These are phyloP conservation scores for Crambe crambe DNA, from an alignment of 37 sponge, comb jelly and placozoan genomes.

Conservation along the genomic window DNA sequence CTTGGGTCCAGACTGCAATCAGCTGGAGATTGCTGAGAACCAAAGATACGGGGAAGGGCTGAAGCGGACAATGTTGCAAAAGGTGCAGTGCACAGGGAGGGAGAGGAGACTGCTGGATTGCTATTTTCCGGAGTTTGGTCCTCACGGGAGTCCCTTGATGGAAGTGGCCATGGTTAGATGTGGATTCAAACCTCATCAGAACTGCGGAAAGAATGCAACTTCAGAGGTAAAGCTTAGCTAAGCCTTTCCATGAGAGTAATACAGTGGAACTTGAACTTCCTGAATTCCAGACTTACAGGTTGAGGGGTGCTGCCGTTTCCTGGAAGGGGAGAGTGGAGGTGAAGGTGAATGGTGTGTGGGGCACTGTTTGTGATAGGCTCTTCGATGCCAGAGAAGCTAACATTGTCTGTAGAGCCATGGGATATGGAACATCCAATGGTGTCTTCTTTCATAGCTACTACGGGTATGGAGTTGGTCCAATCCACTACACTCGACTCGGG, in stretches of 20 bases:
- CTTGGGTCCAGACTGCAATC: background rate
- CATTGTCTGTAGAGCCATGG: constrained; percentile 67
- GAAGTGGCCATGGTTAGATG: constrained; percentile 67
- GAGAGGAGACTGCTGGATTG: constrained; percentile 49
- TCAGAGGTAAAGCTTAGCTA: background rate
- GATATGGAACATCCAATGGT: constrained; percentile 46
- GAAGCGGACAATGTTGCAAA: constrained; percentile 8
- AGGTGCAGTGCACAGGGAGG: constrained; percentile 40
- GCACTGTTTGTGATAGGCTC: constrained; percentile 59
- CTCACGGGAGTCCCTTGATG: background rate
- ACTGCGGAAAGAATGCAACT: constrained; percentile 13
- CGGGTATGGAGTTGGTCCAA: constrained; percentile 40
- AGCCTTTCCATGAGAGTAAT: background rate
- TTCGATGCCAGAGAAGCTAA: constrained; percentile 48
- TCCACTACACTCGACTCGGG: constrained; percentile 19
- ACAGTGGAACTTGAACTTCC: too few relatives aligned
- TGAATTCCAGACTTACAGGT: constrained; percentile 24
- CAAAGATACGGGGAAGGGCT: background rate
- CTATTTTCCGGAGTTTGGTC: constrained; percentile 32
- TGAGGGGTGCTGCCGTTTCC: constrained; percentile 48
- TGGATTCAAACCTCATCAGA: constrained; percentile 47
- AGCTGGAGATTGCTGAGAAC: background rate
- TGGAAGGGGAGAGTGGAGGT: constrained; percentile 80
- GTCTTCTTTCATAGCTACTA: background rate
- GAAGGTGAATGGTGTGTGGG: constrained; percentile 41